A percentile compares a stretch with the other conserved stretches of the same genome.
Conservation (phyloP, 2,888 invertebrate genomes). For the Dryocosmus kuriphilus region DNA sequence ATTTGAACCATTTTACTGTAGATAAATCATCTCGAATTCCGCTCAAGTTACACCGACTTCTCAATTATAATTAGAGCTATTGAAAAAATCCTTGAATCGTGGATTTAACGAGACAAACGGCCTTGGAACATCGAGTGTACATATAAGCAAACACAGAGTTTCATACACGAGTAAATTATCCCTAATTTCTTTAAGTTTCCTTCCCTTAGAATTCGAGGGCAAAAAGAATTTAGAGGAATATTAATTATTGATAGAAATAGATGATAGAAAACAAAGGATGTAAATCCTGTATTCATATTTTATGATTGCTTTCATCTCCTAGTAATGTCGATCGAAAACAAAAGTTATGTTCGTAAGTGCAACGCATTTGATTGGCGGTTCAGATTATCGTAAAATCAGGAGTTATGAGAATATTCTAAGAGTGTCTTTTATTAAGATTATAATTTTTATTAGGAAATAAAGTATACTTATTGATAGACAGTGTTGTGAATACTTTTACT, state of each 20-base stretch:
- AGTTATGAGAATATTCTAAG: conserved; percentile 53
- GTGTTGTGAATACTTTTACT: conserved; percentile 41
- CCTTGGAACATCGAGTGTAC: conserved; percentile 8
- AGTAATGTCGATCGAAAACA: background rate
- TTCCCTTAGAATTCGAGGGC: background rate
- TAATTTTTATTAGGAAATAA: conserved; percentile 74
- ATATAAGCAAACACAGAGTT: conserved; percentile 14
- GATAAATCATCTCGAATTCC: conserved; percentile 29
- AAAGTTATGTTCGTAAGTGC: background rate
- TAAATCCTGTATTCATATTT: conserved; percentile 8
- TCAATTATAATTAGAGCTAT: background rate
- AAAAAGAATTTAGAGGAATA: background rate
- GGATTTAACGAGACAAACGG: conserved; percentile 12
- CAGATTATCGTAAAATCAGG: background rate
- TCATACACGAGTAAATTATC: conserved; percentile 7
- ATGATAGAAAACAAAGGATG: conserved; percentile 1
- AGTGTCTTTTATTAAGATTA: conserved; percentile 66
- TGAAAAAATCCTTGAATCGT: background rate
- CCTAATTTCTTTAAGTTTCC: conserved; percentile 1
- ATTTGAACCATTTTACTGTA: conserved; percentile 19
- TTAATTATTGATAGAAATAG: background rate
- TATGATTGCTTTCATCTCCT: background rate
- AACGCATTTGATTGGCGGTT: background rate
- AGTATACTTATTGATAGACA: conserved; percentile 65
- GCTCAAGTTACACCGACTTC: conserved; percentile 4